phyloP scores from a whole-genome alignment of 1,140 invertebrate species.

The Neotoxoptera formosana region DNA sequence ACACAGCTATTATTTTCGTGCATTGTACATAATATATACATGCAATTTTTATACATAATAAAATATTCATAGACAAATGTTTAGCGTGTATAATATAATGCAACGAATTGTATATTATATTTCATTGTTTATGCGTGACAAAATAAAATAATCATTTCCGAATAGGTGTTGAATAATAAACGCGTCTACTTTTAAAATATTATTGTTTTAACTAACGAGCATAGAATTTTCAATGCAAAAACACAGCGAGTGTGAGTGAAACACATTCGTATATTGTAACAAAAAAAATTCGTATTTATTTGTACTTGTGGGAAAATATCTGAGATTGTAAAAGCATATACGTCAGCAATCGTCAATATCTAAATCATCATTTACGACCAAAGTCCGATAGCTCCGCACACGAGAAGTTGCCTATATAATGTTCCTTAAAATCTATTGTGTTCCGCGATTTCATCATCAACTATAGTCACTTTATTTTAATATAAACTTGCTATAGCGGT shows the following conservation, averaged over 20 bases:
- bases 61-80: not conserved
- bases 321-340: not conserved
- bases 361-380: conserved; percentile 17
- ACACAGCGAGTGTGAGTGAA: not conserved
- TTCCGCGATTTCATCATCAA: not conserved
- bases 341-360: not conserved
- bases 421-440: not conserved
- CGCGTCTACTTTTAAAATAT: not conserved
- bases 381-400: not conserved
- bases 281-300: not conserved
- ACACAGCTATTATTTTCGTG: conserved; percentile 4
- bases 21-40: not conserved
- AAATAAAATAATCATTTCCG: not conserved
- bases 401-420: not conserved
- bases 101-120: not conserved
- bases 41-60: not conserved
- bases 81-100: not conserved
- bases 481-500: not conserved
- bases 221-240: not conserved
- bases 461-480: not conserved
- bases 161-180: not conserved
- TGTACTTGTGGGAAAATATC: conserved; percentile 15
- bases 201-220: not conserved
- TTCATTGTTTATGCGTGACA: not conserved
- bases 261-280: not conserved